Evolutionary conservation across 92 coral and sea anemone genomes (phyloP).

Genomic region (Nematostella vectensis): DNA sequence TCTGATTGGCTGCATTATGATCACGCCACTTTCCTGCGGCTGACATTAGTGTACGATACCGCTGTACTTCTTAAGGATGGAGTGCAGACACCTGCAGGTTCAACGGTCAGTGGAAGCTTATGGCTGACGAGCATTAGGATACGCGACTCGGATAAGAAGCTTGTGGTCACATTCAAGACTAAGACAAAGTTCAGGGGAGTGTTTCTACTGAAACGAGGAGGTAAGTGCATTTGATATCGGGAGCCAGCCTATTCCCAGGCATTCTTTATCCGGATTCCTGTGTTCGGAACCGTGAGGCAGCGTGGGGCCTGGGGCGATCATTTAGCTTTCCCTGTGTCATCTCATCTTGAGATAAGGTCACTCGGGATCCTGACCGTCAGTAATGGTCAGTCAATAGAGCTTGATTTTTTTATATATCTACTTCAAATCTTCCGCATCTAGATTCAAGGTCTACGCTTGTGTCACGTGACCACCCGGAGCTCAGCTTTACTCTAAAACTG

Average conservation of each 20-base stretch:
- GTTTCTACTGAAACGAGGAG: conserved; percentile 55
- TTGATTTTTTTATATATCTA: too few species aligned
- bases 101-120: conserved; percentile 62
- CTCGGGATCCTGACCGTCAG: too few species aligned
- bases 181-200: conserved; percentile 88
- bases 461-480: conserved; percentile 91
- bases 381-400: too few species aligned
- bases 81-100: conserved; percentile 91
- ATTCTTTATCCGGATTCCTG: background rate
- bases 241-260: too few species aligned
- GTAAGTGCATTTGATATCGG: conserved; percentile 23
- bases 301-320: too few species aligned
- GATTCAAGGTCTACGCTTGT: conserved; percentile 90
- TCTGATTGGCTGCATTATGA: conserved; percentile 94
- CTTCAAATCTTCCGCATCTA: too few species aligned
- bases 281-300: background rate
- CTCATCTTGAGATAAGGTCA: too few species aligned
- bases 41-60: conserved; percentile 87
- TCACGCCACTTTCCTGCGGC: conserved; percentile 78
- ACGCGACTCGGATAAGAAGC: conserved; percentile 65
- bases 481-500: conserved; percentile 66
- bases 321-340: too few species aligned
- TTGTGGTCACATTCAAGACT: conserved; percentile 89
- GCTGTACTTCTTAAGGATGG: conserved; percentile 91
- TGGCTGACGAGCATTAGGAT: conserved; percentile 78